Percentiles rank a stretch among this genome's conserved stretches.
phyloP scores from a whole-genome alignment of 2,113 vertebrate species.

The Nycticryphes semicollaris region DNA sequence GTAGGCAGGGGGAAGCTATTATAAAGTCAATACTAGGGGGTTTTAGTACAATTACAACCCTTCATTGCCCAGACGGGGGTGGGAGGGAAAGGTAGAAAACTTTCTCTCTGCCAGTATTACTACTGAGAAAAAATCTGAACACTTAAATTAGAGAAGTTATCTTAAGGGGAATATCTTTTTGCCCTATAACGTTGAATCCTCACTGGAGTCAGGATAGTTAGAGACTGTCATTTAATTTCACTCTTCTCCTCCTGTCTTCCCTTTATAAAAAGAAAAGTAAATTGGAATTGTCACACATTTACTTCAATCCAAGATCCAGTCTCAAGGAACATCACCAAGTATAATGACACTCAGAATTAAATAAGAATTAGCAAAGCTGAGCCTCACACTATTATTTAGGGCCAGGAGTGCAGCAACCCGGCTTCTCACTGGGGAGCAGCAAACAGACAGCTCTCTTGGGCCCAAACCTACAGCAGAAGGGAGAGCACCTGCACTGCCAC shows the following conservation, averaged over 20 bases:
- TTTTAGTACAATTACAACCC: slow-evolving; percentile 34
- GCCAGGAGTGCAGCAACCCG: neutral
- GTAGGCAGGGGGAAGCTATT: neutral
- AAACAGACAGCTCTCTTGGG: neutral
- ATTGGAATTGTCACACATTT: neutral
- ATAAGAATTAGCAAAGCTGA: neutral
- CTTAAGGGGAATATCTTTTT: slow-evolving; percentile 7
- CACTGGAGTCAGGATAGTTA: neutral
- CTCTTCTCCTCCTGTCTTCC: neutral
- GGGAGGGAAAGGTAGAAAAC: neutral
- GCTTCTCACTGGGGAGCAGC: neutral
- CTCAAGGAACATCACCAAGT: neutral
- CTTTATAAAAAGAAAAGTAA: neutral
- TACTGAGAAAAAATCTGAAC: neutral
- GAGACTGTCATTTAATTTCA: neutral
- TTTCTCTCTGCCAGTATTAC: slow-evolving; percentile 16
- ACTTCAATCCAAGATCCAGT: neutral
- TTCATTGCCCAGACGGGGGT: neutral
- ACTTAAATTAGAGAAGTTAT: slow-evolving; percentile 5
- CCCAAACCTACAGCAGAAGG: neutral
- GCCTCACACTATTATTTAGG: neutral
- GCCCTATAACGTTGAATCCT: neutral
- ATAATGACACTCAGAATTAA: neutral
- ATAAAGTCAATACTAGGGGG: neutral
- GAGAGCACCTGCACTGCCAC: accelerated